Evolutionary conservation across 2,113 vertebrate species (phyloP), one percentile per base, ranked within the genome.

Genomic region (Ammodytes marinus): DNA sequence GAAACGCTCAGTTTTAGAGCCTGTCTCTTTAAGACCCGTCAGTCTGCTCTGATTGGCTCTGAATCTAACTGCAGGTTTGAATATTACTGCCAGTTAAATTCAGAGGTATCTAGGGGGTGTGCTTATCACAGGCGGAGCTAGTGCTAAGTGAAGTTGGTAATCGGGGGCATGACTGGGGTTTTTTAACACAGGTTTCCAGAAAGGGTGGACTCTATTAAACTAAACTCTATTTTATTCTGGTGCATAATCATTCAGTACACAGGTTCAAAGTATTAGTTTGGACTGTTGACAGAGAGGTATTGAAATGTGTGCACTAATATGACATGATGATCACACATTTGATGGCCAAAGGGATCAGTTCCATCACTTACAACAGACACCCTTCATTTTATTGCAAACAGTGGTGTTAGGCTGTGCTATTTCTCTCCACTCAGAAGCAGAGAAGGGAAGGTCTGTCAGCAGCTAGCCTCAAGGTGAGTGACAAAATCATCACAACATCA

Each of bases 401-500:
- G 67, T 1, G 37, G n/a, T 0, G 9, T 43, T 64, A 64, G 43
- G 77, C 50, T 17, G 3, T 12, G 50, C 66, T 75, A 68, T 85
- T 82, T 69, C 54, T 85, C 71, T 49, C 35, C 37, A 61, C 73
- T 82, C 52, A 50, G 66, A 79, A 58, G 59, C 60, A 69, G 60
- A 60, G 73, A 74, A 57, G 68, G 79, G 68, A 69, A 63, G 85
- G 67, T 79, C 79, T 87, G 85, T 88, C 77, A 70, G 43, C 47
- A 59, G 37, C 70, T 84, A 15, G 83, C 88, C 91, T 88, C 69
- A 85, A 88, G 88, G 88, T 92, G 87, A 92, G 83, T 74, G 88
- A 84, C 89, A 89, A 87, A 87, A 87, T 89, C 82, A 68, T 63
- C 81, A 63, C 69, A 80, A 49, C 84, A 85, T 90, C 85, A 87